phyloP scores from a whole-genome alignment of 2,888 invertebrate species.

The Lasioglossum calceatum region DNA sequence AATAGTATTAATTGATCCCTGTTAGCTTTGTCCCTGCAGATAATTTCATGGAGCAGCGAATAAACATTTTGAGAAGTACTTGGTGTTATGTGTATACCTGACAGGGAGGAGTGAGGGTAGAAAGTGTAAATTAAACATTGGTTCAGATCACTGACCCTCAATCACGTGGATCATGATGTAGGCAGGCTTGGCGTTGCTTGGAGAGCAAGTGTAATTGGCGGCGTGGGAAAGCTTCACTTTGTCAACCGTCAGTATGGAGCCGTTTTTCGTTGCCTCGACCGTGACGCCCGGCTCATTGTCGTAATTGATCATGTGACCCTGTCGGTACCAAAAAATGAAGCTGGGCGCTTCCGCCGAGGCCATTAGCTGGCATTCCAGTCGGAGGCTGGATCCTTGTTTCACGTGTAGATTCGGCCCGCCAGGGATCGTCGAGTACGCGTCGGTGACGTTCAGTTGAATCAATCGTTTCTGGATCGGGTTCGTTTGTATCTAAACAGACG shows the following conservation, averaged over 20 bases:
- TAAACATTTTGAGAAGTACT: too few species aligned
- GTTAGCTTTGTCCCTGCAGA: too few species aligned
- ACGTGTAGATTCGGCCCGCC: constrained; percentile 90
- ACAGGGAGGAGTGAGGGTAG: not conserved
- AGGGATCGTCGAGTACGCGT: constrained; percentile 89
- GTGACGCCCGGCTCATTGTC: constrained; percentile 87
- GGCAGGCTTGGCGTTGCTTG: constrained; percentile 75
- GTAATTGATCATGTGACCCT: constrained; percentile 94
- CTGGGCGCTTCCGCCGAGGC: constrained; percentile 89
- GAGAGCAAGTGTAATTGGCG: constrained; percentile 83
- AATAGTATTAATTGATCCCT: too few species aligned
- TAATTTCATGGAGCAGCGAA: too few species aligned
- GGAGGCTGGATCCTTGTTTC: constrained; percentile 89
- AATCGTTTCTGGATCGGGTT: constrained; percentile 72
- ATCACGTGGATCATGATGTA: constrained; percentile 77
- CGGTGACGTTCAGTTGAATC: constrained; percentile 83
- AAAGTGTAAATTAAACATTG: not conserved
- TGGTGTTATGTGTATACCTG: too few species aligned
- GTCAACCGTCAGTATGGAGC: constrained; percentile 76
- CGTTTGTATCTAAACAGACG: constrained; percentile 67
- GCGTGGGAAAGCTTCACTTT: constrained; percentile 79
- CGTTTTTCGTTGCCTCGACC: constrained; percentile 84
- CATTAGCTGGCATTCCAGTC: constrained; percentile 89
- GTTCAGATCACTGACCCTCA: constrained; percentile 67
- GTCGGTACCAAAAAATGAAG: constrained; percentile 94